Percentiles rank a stretch among this genome's conserved stretches.
Evolutionary conservation across 2,113 vertebrate species (phyloP).

Genomic region (Hyla sarda): DNA sequence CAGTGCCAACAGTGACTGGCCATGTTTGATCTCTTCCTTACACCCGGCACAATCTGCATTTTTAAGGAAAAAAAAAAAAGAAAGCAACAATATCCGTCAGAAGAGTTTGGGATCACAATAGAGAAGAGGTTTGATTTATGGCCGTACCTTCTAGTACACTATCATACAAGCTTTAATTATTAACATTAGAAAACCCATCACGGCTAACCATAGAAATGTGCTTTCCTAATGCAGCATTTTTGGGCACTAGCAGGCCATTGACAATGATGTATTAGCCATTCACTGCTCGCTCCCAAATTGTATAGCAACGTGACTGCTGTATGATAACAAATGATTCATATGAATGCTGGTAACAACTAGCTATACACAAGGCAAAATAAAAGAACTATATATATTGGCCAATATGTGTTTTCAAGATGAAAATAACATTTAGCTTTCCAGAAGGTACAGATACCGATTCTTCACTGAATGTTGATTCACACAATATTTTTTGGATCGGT

Average conservation of each 20-base stretch:
- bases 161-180: conserved; percentile 27
- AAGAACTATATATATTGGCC: background rate
- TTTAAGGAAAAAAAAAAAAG: background rate
- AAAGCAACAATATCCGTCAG: background rate
- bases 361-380: background rate
- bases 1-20: conserved; percentile 93
- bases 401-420: background rate
- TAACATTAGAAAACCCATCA: conserved; percentile 26
- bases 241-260: conserved; percentile 2
- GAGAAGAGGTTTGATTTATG: conserved; percentile 30
- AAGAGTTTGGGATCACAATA: background rate
- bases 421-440: background rate
- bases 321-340: conserved; percentile 33
- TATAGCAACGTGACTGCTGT: background rate
- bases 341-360: background rate
- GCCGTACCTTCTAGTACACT: background rate
- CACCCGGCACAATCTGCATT: conserved; percentile 92
- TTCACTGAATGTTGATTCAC: background rate
- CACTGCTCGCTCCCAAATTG: background rate
- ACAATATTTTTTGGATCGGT: background rate
- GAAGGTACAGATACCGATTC: conserved; percentile 2
- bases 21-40: conserved; percentile 95
- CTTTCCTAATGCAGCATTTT: conserved; percentile 16
- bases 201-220: background rate
- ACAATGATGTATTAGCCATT: conserved; percentile 46